Evolutionary conservation across 1,140 invertebrate genomes (phyloP).

Genomic region (Brachionus angularis): DNA sequence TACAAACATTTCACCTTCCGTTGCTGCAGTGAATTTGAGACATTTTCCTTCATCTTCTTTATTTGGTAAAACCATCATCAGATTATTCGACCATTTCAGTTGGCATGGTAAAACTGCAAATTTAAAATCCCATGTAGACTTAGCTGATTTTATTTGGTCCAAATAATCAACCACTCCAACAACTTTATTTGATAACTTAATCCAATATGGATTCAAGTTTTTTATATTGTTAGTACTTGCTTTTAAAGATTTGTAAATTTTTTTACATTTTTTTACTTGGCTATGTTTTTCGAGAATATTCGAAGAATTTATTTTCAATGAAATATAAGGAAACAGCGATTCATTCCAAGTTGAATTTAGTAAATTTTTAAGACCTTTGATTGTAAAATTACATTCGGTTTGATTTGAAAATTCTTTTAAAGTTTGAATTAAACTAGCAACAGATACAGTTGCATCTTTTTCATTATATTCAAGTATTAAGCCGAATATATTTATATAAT

Average conservation of each 20-base stretch:
- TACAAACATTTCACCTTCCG: conserved; percentile 32
- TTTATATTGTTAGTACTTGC: not conserved
- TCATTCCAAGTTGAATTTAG: too few species aligned
- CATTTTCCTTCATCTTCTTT: conserved; percentile 20
- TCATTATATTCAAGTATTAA: conserved; percentile 27
- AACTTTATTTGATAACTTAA: conserved; percentile 17
- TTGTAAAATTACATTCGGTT: conserved; percentile 14
- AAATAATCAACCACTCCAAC: conserved; percentile 33
- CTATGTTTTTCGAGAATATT: not conserved
- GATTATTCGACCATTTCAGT: conserved; percentile 37
- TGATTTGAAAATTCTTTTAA: not conserved
- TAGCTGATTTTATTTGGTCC: conserved; percentile 20
- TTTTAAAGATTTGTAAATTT: conserved; percentile 2
- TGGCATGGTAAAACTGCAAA: conserved; percentile 30
- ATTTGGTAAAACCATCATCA: conserved; percentile 22
- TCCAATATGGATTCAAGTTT: conserved; percentile 37
- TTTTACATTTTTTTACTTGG: not conserved
- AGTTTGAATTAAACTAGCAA: conserved; percentile 4
- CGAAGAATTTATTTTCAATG: not conserved
- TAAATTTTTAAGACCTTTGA: too few species aligned
- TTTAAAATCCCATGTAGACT: conserved; percentile 32
- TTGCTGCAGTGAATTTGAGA: conserved; percentile 25
- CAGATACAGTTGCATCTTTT: conserved; percentile 27
- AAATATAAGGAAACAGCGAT: too few species aligned
- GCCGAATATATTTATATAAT: conserved; percentile 10